Base-by-base conservation (phyloP, 1,140 invertebrate species). In the Papilio polyxenes region DNA sequence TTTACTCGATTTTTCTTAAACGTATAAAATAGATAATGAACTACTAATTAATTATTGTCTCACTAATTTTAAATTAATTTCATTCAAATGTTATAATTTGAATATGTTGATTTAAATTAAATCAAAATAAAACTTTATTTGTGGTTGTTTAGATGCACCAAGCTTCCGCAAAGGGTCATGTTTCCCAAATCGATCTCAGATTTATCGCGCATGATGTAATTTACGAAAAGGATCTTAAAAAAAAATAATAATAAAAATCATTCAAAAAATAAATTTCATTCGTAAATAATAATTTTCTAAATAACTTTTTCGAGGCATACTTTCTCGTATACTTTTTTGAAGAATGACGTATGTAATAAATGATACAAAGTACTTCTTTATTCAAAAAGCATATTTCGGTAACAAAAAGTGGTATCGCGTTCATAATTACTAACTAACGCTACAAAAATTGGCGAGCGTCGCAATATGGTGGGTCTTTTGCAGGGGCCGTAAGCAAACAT, bases 351-450 rank as follows among this genome's bases (percentile, higher is more conserved):
- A 65, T 1, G 59, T 23, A 20, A 10, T 13, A 37, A 7, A 37
- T 4, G 1, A 40, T 37, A 37, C 11, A 17, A 37, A 40, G 44
- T 80, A 20, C 59, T 80, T 78, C 62, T 69, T 79, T 84, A 81
- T 83, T 75, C 83, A 82, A 86, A 85, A 85, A 81, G 59, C 75
- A 51, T 80, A 81, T 82, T 82, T 80, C 82, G 31, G 23, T 37
- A 78, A 80, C 76, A 85, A 69, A 82, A 81, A 74, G 76, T 87
- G 82, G 80, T 83, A 84, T 87, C 89, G 87, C 85, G 84, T 86
- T 86, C 87, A 89, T 90, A 91, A 92, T 91, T 90, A 89, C 84
- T 82, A 89, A 87, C 87, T 89, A 91, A 91, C 89, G 85, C 85
- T 89, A 86, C 85, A 92, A 93, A 93, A 91, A 91, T 91, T 91